These are phyloP conservation scores for Syncerus caffer DNA, from an alignment of 2,797 vertebrate genomes.

Conservation along the genomic window DNA sequence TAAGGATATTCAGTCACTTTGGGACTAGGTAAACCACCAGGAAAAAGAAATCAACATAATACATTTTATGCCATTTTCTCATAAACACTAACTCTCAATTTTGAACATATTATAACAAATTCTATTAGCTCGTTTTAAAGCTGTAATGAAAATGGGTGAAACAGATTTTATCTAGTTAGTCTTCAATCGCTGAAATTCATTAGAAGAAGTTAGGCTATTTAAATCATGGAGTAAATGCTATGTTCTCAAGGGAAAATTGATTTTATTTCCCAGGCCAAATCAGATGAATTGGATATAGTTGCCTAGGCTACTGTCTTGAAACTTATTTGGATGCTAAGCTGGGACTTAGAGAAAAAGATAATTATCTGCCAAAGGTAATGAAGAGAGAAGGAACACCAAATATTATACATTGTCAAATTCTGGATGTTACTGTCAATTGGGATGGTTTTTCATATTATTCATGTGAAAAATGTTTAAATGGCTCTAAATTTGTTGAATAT, in stretches of 20 bases:
- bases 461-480: not conserved
- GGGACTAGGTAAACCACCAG: not conserved
- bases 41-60: not conserved
- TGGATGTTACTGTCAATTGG: not conserved
- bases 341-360: not conserved
- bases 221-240: not conserved
- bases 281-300: not conserved
- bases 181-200: not conserved
- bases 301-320: not conserved
- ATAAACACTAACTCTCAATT: not conserved
- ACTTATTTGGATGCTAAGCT: not conserved
- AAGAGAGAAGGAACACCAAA: not conserved
- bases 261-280: conserved; percentile 9
- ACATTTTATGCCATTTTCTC: not conserved
- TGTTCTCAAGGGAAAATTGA: not conserved
- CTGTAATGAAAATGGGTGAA: conserved; percentile 10
- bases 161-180: not conserved
- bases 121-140: not conserved
- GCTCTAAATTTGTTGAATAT: not conserved
- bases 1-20: not conserved
- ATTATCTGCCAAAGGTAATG: not conserved
- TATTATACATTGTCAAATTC: not conserved
- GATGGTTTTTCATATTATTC: not conserved
- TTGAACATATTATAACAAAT: not conserved
- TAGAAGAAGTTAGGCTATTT: not conserved